Conservation (phyloP, 2,113 vertebrate species). For the Nibea coibor region DNA sequence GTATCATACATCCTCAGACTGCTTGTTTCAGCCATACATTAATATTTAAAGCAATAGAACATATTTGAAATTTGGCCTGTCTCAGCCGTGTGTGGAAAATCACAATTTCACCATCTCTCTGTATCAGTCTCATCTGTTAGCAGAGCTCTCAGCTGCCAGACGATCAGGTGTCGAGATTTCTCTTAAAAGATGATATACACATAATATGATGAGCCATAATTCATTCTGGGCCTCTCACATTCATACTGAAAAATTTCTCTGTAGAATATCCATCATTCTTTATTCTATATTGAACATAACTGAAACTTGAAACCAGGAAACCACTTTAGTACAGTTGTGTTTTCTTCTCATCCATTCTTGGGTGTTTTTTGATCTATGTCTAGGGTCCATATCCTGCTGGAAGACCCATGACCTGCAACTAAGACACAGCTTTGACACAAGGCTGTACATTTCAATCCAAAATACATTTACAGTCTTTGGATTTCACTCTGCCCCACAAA, state of each 20-base stretch:
- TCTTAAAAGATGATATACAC: constrained; percentile 16
- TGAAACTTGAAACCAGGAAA: neutral
- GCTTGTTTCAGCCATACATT: constrained; percentile 29
- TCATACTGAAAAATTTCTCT: neutral
- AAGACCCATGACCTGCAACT: neutral
- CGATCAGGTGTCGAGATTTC: constrained; percentile 25
- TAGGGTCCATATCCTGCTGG: neutral
- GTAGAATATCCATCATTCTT: neutral
- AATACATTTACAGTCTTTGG: neutral
- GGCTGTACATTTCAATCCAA: neutral
- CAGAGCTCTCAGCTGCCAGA: constrained; percentile 1
- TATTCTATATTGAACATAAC: neutral
- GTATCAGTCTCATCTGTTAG: constrained; percentile 28
- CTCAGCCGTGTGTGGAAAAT: constrained; percentile 28
- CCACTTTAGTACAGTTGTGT: neutral
- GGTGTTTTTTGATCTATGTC: neutral
- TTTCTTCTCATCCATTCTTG: neutral
- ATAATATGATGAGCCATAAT: neutral
- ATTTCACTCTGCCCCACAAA: neutral
- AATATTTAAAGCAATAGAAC: constrained; percentile 32
- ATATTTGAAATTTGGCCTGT: constrained; percentile 16
- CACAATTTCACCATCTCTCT: constrained; percentile 18
- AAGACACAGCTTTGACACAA: neutral
- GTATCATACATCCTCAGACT: constrained; percentile 14
- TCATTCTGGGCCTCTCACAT: neutral